These are phyloP conservation scores for Perca flavescens DNA, from an alignment of 2,113 vertebrate species.

Conservation along the genomic window DNA sequence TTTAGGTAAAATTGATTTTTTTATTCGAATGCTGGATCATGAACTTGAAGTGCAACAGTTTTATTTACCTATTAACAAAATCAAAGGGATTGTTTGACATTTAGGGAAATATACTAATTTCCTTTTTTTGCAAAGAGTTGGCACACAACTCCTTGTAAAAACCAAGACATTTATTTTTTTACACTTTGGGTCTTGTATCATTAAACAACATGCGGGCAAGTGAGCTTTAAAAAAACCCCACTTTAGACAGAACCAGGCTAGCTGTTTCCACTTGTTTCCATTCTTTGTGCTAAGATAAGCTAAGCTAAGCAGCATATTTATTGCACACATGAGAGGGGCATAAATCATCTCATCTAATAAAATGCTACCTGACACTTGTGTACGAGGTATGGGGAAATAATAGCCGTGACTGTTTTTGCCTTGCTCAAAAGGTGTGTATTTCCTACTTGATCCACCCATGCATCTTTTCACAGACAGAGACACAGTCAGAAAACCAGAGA, in stretches of 20 bases:
- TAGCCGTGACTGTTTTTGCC: not conserved
- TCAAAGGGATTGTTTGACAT: not conserved
- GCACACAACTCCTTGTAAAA: not conserved
- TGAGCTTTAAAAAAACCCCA: not conserved
- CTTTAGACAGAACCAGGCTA: not conserved
- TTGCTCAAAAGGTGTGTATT: slow-evolving; percentile 10
- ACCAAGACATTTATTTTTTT: not conserved
- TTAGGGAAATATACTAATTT: not conserved
- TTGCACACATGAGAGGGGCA: no score
- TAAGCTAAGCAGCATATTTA: not conserved
- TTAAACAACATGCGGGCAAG: not conserved
- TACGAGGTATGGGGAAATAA: not conserved
- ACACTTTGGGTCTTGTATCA: not conserved
- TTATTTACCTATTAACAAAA: not conserved
- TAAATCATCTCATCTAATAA: not conserved
- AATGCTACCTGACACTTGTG: not conserved
- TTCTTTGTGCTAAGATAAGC: not conserved
- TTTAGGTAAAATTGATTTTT: not conserved
- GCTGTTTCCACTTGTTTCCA: not conserved
- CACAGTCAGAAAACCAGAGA: slow-evolving; percentile 44
- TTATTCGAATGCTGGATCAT: not conserved
- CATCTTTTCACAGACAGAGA: slow-evolving; percentile 5
- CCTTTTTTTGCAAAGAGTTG: not conserved
- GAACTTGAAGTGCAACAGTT: no score
- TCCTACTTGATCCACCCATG: slow-evolving; percentile 22